Base-by-base conservation (phyloP, 2,888 invertebrate genomes). In the Agriopis leucophaearia region DNA sequence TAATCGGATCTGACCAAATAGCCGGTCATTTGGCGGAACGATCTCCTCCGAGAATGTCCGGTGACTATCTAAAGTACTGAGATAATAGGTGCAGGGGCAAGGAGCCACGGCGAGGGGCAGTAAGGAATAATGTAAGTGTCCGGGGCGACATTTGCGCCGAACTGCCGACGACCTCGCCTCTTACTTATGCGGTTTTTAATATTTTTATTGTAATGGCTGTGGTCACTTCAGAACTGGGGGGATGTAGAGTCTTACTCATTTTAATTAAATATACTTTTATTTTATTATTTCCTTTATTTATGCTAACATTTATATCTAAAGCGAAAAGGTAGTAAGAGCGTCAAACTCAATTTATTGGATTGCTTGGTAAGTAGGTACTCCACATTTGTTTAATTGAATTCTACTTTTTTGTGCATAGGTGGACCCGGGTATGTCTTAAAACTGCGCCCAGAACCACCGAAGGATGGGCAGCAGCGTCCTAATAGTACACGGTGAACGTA, bases 121-220 rank as follows among this genome's bases (percentile, higher is more conserved):
- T 87, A 80, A 82, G 85, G 92, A 88, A 92, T 94, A 93, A 93
- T 94, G 93, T 92, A 88, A 92, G 92, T 92, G 92, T 91, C 88
- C 90, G 84, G 81, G 91, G 93, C 90, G 93, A 94, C 94, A 94
- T 94, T 94, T 94, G 94, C 92, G 85, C 92, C 87, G 87, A 94
- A 94, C 92, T 91, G 91, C 94, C 91, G 89, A 78, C 90, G 93
- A 93, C 94, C 92, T 93, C 86, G 87, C 86, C 91, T 90, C 92
- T 92, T 93, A 93, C 93, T 94, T 93, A 93, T 94, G 91, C 92
- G 92, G 93, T 93, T 94, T 94, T 94, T 94, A 93, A 94, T 94
- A 94, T 94, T 95, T 95, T 95, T 95, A 95, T 95, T 95, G 95
- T 94, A 95, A 95, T 95, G 82, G 88, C 83, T 81, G 81, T 81